These are phyloP conservation scores for Bergia sp. DNA, from an alignment of 92 coral and sea anemone genomes.

Conservation along the genomic window DNA sequence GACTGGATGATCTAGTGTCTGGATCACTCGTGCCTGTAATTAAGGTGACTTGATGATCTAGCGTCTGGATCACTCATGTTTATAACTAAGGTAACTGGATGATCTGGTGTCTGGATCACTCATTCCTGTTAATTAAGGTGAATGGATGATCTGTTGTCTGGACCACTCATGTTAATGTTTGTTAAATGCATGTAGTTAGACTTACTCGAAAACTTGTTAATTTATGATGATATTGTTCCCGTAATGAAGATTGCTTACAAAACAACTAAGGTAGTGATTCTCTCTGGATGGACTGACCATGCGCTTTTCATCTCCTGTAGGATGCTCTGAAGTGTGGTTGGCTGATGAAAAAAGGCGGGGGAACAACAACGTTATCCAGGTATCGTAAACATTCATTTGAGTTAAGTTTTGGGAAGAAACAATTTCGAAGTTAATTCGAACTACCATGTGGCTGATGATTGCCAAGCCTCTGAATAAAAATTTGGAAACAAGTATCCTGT, in stretches of 20 bases:
- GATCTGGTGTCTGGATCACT: too few relatives aligned
- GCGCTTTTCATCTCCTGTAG: slow-evolving; percentile 45
- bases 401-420: not conserved
- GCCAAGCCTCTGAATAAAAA: not conserved
- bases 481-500: not conserved
- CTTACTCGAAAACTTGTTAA: not conserved
- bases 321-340: slow-evolving; percentile 97
- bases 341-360: slow-evolving; percentile 98
- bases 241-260: too few relatives aligned
- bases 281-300: not conserved
- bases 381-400: not conserved
- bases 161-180: not conserved
- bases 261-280: not conserved
- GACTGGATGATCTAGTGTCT: too few relatives aligned
- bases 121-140: too few relatives aligned
- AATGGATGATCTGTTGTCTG: too few relatives aligned
- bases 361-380: slow-evolving; percentile 95
- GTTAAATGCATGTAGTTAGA: not conserved
- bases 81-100: too few relatives aligned
- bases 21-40: too few relatives aligned
- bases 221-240: not conserved
- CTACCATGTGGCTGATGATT: not conserved
- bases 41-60: too few relatives aligned
- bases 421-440: too few relatives aligned
- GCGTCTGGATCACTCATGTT: too few relatives aligned